Evolutionary conservation across 2,888 invertebrate genomes (phyloP), one percentile per base, ranked within the genome.

Genomic region (Chironomus tentans): DNA sequence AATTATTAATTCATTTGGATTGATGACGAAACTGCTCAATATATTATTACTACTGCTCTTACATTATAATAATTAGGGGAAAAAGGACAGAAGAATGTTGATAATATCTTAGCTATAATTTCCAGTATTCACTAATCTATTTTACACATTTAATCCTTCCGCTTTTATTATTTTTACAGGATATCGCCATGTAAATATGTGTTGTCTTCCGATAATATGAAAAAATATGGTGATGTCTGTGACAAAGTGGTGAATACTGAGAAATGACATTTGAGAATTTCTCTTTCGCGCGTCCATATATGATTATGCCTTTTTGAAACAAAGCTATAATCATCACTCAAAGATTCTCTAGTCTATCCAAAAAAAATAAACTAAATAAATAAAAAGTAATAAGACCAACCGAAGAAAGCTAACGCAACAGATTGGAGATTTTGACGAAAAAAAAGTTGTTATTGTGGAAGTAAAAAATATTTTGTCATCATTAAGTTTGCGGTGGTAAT

Each of bases 401-500:
- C 65, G 65, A 65, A 65, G 18, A 56, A 6, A 56, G 56, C 56
- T 18, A 56, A 56, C 24, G 65, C 65, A 65, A 24, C 22, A 65
- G 6, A 12, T 56, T 65, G 65, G 65, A 65, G n/a, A 24, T 12
- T 65, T 21, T 65, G 4, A 2, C 12, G 6, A 24, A 65, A 65
- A 22, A 62, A 62, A 13, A 38, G 3, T 50, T 50, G 6, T 62
- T 21, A 10, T 18, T 65, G 62, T 65, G 62, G 62, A 65, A 50
- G 13, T 50, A n/a, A 6, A 18, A 15, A 65, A 21, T 24, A 65
- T 24, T 15, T 65, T 71, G 71, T 74, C 74, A 74, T 65, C 74
- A 71, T 68, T 12, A 38, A 38, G 38, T 74, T 74, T 74, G 68
- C 48, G 74, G 74, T 74, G 74, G 74, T 74, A 74, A 74, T 74